phyloP scores from a whole-genome alignment of 2,888 invertebrate species.

The Phymatocera aterrima region DNA sequence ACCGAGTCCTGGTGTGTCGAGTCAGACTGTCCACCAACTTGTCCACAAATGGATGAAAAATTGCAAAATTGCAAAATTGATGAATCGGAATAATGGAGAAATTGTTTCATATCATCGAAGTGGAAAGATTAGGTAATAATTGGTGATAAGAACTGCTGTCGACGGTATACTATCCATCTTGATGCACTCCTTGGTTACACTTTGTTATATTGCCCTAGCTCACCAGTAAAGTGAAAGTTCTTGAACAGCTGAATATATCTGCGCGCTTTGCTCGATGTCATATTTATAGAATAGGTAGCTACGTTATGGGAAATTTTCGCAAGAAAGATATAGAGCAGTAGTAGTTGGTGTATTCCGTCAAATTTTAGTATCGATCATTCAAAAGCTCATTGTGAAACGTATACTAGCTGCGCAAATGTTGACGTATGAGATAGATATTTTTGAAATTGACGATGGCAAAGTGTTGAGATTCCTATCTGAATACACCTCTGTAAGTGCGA shows the following conservation, averaged over 20 bases:
- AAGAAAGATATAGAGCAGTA: background rate
- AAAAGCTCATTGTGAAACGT: background rate
- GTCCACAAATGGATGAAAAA: background rate
- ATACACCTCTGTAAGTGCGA: background rate
- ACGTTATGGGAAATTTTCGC: background rate
- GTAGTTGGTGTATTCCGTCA: background rate
- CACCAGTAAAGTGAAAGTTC: constrained; percentile 9
- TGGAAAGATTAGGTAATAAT: background rate
- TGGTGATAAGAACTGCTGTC: background rate
- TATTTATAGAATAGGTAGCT: background rate
- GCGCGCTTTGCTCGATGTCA: background rate
- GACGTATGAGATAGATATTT: background rate
- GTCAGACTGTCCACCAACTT: background rate
- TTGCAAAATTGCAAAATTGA: background rate
- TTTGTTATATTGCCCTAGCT: background rate
- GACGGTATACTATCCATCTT: background rate
- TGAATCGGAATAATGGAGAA: background rate
- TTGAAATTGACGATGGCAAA: background rate
- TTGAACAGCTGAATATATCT: background rate
- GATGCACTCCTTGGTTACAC: background rate
- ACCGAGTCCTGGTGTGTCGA: background rate
- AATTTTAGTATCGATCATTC: background rate
- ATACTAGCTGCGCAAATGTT: background rate
- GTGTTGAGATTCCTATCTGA: background rate
- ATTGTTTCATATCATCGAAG: background rate